Base-by-base conservation (phyloP, 2,797 vertebrate species). In the Gobio occitaniae region DNA sequence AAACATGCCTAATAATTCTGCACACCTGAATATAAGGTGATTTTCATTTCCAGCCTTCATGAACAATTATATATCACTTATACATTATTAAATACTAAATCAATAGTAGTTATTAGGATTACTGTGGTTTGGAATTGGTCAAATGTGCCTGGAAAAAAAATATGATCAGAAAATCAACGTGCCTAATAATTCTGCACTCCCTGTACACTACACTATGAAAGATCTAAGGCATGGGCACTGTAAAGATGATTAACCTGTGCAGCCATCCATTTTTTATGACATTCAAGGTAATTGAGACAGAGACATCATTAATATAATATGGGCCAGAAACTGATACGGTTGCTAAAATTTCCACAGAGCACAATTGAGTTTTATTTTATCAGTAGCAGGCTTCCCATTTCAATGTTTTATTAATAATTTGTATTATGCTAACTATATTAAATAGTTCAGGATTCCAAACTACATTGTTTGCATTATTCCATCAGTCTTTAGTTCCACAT, bases 221-320 rank as follows among this genome's bases (percentile, higher is more conserved):
- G 82, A 84, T 76, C 63, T 83, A 82, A 78, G 48, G 80, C 36
- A 85, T 6, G 11, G 84, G 61, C 89, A 78, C 72, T 75, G 16
- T n/a, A 48, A 86, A 88, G 6, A 79, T 88, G 89, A 89, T 93
- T 80, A 92, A 86, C 86, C 77, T 52, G 80, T 87, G 19, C 70
- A 75, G 52, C 90, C 91, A 93, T 95, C 77, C n/a, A 95, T 94
- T 91, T 94, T 95, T 95, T 44, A 95, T 92, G 66, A 83, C 71
- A 29, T 80, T 44, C 89, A 85, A 79, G 85, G 88, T 88, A 91
- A 90, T 79, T 84, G 85, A 85, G 87, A 85, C 84, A 92, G 92
- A 91, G 89, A 82, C 86, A 25, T 83, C 50, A 88, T 96, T n/a
- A 90, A 95, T 94, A 77, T 93, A 95, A 92, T n/a, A 96, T 94